Evolutionary conservation across 1,140 invertebrate genomes (phyloP), one percentile per base, ranked within the genome.

Genomic region (Spodoptera litura): DNA sequence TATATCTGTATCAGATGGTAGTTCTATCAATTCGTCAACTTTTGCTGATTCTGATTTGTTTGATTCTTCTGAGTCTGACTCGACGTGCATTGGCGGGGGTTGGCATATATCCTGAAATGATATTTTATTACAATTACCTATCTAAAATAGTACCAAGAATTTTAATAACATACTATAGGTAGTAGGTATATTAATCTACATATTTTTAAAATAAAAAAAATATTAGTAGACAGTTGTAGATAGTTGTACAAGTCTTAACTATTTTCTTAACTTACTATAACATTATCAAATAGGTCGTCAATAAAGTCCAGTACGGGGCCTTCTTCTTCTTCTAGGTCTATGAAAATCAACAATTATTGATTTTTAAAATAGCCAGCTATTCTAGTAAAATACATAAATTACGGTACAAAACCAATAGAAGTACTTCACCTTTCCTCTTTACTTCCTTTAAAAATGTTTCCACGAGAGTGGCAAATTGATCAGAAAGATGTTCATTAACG

Each of bases 291-390:
- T 55, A 94, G 64, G n/a, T 87, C 83, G 61, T 94, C 91, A 44
- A 94, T 79, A 59, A 90, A 71, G 84, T 94, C 90, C 79, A 90
- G 88, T n/a, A 90, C 84, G 1, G 87, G 88, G 8, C 91, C 91
- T 84, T 90, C 90, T 81, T 87, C 73, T 72, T 91, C 87, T 80
- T 92, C 88, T 62, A 93, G 77, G 59, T 94, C 92, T 94, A 78
- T 68, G 87, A 87, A 64, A 78, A 68, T 51, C 10, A 20, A 27
- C 56, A 71, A 20, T 31, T 12, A 12, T 52, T 13, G 4, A 51
- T 51, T 12, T 52, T 11, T 13, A 4, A 55, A n/a, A 15, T 55
- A n/a, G 4, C 4, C 11, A 55, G 12, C 12, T n/a, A 55, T 2
- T 59, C 20, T 25, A 12, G 8, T 25, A 9, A 59, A 27, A 27